Percentiles rank a stretch among this genome's conserved stretches.
Evolutionary conservation across 2,113 vertebrate genomes (phyloP).

Genomic region (Python bivittatus): DNA sequence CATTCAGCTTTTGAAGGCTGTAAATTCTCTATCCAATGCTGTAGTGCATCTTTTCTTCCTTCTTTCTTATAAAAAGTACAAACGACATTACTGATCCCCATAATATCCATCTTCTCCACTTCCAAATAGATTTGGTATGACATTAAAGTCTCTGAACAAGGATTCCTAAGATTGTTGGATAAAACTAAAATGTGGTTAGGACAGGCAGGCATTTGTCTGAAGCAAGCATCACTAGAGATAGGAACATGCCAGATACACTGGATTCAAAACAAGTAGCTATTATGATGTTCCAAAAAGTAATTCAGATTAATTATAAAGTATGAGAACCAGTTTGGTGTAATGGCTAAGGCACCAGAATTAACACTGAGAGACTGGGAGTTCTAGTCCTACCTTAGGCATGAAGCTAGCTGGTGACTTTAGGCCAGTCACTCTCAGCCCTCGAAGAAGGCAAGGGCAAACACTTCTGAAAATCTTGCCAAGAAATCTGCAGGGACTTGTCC

Average conservation of each 20-base stretch:
- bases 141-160: neutral
- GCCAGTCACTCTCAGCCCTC: neutral
- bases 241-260: too few relatives aligned
- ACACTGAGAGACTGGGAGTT: neutral
- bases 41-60: neutral
- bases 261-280: too few relatives aligned
- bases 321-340: too few relatives aligned
- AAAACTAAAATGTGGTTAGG: neutral
- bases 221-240: neutral
- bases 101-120: neutral
- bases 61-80: neutral
- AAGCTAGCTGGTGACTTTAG: neutral
- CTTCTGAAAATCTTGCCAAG: neutral
- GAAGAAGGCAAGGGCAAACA: neutral
- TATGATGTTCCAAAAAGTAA: too few relatives aligned
- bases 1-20: neutral
- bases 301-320: too few relatives aligned
- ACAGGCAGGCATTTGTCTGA: too few relatives aligned
- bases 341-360: too few relatives aligned
- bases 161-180: neutral
- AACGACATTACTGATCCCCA: neutral
- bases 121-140: neutral
- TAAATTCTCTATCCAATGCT: neutral
- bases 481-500: neutral
- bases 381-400: neutral